Evolutionary conservation across 2,113 vertebrate genomes (phyloP), one percentile per base, ranked within the genome.

Genomic region (Neomonachus schauinslandi): DNA sequence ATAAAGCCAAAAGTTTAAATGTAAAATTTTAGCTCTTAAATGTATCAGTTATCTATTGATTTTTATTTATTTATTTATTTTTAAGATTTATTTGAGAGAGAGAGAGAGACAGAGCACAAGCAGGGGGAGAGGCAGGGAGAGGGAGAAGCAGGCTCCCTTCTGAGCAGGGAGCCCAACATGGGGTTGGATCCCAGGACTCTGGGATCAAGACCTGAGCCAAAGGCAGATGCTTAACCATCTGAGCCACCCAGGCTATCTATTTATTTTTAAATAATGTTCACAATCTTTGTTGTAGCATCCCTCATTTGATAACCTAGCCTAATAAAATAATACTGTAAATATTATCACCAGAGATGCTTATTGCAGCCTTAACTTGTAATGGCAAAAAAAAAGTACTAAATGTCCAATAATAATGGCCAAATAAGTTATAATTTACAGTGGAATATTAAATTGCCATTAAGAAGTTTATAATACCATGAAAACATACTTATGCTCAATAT

Each of bases 1-100:
- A 10, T 18, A 61, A 18, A 86, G 55, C 28, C 21, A 65, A 18
- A 65, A 36, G 53, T 74, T 36, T 69, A 33, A 22, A 63, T 84
- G 9, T 92, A 94, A 81, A 84, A 57, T 28, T 82, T 86, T 94
- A 86, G 53, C 26, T 91, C 22, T 93, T 69, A 51, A 96, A 91
- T 67, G 12, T 91, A 59, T 39, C n/a, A 71, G 0, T 86, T 86
- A 76, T 67, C 19, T 94, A 46, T 71, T 94, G 31, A 42, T 33
- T 93, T 46, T 46, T 46, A 46, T 46, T 46, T 7, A 46, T 46
- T 46, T 46, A 46, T 46, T 46, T 46, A 46, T 46, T 46, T 46
- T 46, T 46, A 46, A 46, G 46, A 46, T 46, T 46, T 46, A 46
- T 46, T 46, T 46, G 46, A 46, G 46, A 46, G 46, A 46, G 46